phyloP scores from a whole-genome alignment of 2,888 invertebrate genomes.

The Nemotelus nigrinus region DNA sequence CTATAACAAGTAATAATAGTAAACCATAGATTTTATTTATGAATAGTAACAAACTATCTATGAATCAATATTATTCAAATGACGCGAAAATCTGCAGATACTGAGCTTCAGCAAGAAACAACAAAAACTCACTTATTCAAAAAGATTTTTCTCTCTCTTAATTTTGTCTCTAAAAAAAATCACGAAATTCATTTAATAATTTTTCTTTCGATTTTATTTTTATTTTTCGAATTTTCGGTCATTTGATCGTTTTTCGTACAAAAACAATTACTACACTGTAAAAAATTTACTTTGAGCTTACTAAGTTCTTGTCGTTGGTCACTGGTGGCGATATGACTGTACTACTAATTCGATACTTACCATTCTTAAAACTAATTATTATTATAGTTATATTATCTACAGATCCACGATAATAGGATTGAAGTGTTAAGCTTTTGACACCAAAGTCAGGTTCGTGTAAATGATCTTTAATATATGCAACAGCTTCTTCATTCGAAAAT shows the following conservation, averaged over 20 bases:
- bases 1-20: no score
- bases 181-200: no score
- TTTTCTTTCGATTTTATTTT: neutral
- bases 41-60: no score
- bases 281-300: conserved; percentile 37
- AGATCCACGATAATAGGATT: conserved; percentile 91
- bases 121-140: no score
- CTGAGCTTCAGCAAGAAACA: no score
- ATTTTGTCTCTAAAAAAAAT: no score
- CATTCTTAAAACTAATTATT: conserved; percentile 81
- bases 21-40: no score
- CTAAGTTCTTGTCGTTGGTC: conserved; percentile 37
- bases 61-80: no score
- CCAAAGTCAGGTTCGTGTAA: conserved; percentile 88
- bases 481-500: conserved; percentile 93
- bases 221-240: neutral
- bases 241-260: no score
- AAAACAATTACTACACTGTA: neutral
- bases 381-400: conserved; percentile 96
- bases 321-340: conserved; percentile 27
- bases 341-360: conserved; percentile 59
- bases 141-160: no score
- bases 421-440: conserved; percentile 89
- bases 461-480: conserved; percentile 85
- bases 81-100: no score